Percentiles rank a stretch among this genome's conserved stretches.
Conservation (phyloP, 35 echinoderm and acorn worm species). For the Acanthaster planci region DNA sequence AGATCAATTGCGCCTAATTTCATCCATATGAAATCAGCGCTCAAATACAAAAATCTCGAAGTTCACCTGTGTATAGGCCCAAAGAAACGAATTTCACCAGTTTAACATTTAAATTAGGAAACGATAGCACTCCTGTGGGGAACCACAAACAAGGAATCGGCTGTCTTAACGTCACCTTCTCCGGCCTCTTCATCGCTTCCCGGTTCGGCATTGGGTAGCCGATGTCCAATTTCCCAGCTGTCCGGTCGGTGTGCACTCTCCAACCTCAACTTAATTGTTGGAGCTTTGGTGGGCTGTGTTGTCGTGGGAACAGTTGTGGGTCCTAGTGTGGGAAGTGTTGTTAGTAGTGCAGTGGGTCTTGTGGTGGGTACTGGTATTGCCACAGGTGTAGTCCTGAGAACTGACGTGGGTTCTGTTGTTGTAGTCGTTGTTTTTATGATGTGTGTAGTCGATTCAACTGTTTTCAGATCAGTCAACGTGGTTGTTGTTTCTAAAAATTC, state of each 20-base stretch:
- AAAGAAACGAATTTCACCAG: no score
- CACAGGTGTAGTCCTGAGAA: neutral
- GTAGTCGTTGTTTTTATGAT: neutral
- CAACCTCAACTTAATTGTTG: neutral
- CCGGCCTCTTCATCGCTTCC: no score
- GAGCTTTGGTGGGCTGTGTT: neutral
- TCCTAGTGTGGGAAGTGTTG: neutral
- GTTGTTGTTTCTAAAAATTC: neutral
- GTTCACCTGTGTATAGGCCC: no score
- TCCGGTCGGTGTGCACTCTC: slow-evolving; percentile 17
- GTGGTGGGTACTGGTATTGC: neutral
- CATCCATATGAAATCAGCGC: no score
- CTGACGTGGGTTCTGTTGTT: slow-evolving; percentile 3
- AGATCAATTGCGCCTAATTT: no score
- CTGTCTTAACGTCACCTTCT: no score
- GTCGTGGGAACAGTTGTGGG: slow-evolving; percentile 3
- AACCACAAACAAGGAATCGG: no score
- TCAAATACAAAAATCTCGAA: no score
- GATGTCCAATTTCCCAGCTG: neutral
- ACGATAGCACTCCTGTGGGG: no score
- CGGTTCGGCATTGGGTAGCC: no score
- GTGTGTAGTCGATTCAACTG: neutral
- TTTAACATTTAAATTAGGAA: no score
- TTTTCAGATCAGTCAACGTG: neutral
- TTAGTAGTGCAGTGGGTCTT: neutral